phyloP scores from a whole-genome alignment of 2,888 invertebrate genomes.

The Cephus rjabovi region DNA sequence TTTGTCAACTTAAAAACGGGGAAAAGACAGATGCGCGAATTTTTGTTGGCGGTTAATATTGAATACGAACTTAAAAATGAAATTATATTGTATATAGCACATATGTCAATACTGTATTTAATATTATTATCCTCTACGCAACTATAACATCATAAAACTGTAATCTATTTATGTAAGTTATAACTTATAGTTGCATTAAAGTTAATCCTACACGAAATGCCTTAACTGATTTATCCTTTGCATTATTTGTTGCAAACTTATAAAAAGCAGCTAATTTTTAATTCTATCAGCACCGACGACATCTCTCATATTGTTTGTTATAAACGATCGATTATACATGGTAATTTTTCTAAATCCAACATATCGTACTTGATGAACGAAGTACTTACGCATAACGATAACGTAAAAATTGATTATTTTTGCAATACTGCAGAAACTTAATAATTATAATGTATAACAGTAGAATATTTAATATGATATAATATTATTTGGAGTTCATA shows the following conservation, averaged over 20 bases:
- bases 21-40: background rate
- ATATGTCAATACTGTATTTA: constrained; percentile 52
- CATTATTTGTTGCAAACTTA: background rate
- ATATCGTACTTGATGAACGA: background rate
- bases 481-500: constrained; percentile 2
- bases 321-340: background rate
- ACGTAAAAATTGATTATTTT: background rate
- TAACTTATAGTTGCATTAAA: constrained; percentile 51
- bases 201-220: constrained; percentile 34
- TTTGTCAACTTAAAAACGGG: background rate
- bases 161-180: constrained; percentile 52
- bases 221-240: background rate
- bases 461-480: background rate
- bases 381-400: background rate
- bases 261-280: background rate
- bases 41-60: background rate
- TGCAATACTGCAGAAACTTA: background rate
- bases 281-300: background rate
- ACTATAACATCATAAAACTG: constrained; percentile 29
- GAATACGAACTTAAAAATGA: constrained; percentile 1
- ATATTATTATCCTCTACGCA: constrained; percentile 36
- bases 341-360: background rate
- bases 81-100: constrained; percentile 45
- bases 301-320: background rate
- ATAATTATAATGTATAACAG: background rate